Percentiles rank a stretch among this genome's conserved stretches.
Evolutionary conservation across 2,888 invertebrate species (phyloP).

Genomic region (Heliconius cydno): DNA sequence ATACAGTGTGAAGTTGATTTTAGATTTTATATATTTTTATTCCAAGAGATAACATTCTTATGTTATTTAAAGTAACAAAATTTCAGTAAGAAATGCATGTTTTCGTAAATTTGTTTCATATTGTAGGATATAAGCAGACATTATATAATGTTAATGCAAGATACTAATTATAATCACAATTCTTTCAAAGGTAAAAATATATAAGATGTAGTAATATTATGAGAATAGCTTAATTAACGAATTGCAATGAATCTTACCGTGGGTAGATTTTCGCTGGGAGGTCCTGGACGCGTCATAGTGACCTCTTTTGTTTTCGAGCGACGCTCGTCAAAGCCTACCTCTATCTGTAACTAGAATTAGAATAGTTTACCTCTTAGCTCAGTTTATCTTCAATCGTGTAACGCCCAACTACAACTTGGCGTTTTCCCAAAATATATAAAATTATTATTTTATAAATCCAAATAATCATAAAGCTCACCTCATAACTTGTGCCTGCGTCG

Average conservation of each 20-base stretch:
- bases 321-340: slow-evolving; percentile 61
- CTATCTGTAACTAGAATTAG: slow-evolving; percentile 62
- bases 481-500: slow-evolving; percentile 51
- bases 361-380: slow-evolving; percentile 37
- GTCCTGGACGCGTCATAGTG: slow-evolving; percentile 84
- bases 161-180: no score
- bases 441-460: not conserved
- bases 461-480: slow-evolving; percentile 54
- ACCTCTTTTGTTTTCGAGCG: slow-evolving; percentile 44
- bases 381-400: slow-evolving; percentile 40
- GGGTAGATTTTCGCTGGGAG: slow-evolving; percentile 88
- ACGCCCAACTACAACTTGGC: slow-evolving; percentile 41
- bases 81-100: not conserved
- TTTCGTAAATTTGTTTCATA: not conserved
- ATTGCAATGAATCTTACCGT: slow-evolving; percentile 70
- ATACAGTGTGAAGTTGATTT: no score
- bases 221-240: not conserved
- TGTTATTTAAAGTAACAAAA: not conserved
- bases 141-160: no score
- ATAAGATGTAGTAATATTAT: not conserved
- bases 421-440: slow-evolving; percentile 20
- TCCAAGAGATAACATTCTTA: not conserved
- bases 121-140: no score
- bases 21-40: not conserved
- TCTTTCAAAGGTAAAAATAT: no score